phyloP scores from a whole-genome alignment of 2,797 vertebrate species.

The Malacoctenus gilli region DNA sequence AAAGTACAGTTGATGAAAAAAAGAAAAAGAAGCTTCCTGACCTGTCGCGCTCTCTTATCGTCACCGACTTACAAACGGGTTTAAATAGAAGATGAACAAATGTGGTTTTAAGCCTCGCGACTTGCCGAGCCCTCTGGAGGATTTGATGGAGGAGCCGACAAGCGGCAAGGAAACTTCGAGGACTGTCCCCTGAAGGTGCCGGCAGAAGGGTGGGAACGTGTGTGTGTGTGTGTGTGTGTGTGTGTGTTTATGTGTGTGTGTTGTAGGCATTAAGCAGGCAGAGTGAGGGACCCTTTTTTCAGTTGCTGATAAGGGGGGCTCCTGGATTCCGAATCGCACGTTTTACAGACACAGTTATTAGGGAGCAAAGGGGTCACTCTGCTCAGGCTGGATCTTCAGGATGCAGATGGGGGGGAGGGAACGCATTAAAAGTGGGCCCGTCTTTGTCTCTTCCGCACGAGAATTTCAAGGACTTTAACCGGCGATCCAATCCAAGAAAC shows the following conservation, averaged over 20 bases:
- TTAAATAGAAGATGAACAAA: slow-evolving; percentile 53
- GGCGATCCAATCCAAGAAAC: slow-evolving; percentile 23
- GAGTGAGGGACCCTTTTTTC: slow-evolving; percentile 57
- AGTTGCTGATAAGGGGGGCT: slow-evolving; percentile 67
- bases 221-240: slow-evolving; percentile 23
- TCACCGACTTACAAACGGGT: slow-evolving; percentile 49
- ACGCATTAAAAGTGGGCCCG: slow-evolving; percentile 41
- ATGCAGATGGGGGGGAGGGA: slow-evolving; percentile 47
- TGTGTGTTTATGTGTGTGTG: slow-evolving; percentile 10
- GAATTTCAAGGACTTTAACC: slow-evolving; percentile 56
- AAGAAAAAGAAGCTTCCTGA: slow-evolving; percentile 41
- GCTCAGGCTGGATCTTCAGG: slow-evolving; percentile 52
- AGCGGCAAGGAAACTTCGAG: slow-evolving; percentile 62
- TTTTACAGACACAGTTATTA: slow-evolving; percentile 63
- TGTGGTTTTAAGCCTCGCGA: slow-evolving; percentile 54
- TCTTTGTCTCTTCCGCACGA: slow-evolving; percentile 49
- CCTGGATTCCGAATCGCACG: slow-evolving; percentile 63
- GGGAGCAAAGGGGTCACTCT: slow-evolving; percentile 69
- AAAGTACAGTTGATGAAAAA: slow-evolving; percentile 39
- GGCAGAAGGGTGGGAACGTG: too few relatives aligned
- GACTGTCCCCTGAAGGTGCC: slow-evolving; percentile 60
- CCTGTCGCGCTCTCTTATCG: slow-evolving; percentile 55
- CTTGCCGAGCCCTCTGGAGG: slow-evolving; percentile 50
- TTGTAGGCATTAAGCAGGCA: slow-evolving; percentile 56
- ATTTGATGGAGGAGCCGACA: slow-evolving; percentile 71